These are phyloP conservation scores for Cherax destructor DNA, from an alignment of 1,140 invertebrate genomes.

Conservation along the genomic window DNA sequence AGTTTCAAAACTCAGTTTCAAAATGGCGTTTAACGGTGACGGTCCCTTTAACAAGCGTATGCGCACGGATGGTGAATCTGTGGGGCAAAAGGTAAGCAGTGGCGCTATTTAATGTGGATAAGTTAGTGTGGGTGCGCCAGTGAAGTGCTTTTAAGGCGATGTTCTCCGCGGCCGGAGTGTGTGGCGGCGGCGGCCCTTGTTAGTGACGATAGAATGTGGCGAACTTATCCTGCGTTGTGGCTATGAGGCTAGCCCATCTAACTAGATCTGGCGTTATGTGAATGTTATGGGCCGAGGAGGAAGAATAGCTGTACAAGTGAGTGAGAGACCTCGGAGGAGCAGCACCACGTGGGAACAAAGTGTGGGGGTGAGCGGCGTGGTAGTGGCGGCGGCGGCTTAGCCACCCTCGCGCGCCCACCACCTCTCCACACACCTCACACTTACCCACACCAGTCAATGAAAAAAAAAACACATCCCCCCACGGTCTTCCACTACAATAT, in stretches of 20 bases:
- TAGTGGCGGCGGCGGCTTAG: slow-evolving; percentile 42
- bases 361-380: slow-evolving; percentile 49
- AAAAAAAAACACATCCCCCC: slow-evolving; percentile 6
- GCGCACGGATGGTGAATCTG: slow-evolving; percentile 77
- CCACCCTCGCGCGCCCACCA: slow-evolving; percentile 8
- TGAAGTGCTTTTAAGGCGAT: slow-evolving; percentile 40
- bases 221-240: background rate
- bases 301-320: slow-evolving; percentile 17
- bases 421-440: background rate
- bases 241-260: background rate
- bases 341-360: slow-evolving; percentile 61
- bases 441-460: background rate
- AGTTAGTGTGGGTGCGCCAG: slow-evolving; percentile 64
- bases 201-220: slow-evolving; percentile 32
- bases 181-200: slow-evolving; percentile 32
- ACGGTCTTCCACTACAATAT: slow-evolving; percentile 29
- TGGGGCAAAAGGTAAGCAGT: slow-evolving; percentile 77
- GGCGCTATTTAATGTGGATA: slow-evolving; percentile 57
- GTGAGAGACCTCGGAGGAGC: slow-evolving; percentile 5
- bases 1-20: slow-evolving; percentile 62
- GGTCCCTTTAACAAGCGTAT: slow-evolving; percentile 78
- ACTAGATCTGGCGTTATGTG: slow-evolving; percentile 14
- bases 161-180: slow-evolving; percentile 20
- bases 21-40: slow-evolving; percentile 79
- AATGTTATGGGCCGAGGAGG: slow-evolving; percentile 14